Evolutionary conservation across 1,140 invertebrate genomes (phyloP), one percentile per base, ranked within the genome.

Genomic region (Popillia japonica): DNA sequence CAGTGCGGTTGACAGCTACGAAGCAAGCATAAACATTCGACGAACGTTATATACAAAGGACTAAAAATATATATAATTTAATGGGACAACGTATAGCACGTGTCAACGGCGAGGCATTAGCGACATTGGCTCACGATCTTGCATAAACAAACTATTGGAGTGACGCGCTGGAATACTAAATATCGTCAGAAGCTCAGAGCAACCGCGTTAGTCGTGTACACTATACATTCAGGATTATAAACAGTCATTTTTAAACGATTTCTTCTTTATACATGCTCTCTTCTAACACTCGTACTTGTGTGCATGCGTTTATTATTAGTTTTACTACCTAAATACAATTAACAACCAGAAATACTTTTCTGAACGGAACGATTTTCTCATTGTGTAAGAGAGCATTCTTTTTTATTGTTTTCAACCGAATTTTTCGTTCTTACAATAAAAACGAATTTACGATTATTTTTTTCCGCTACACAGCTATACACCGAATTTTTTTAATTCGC

Each of bases 1-100:
- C 79, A 78, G 20, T 80, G 79, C 72, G 79, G 79, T 80, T 80
- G 79, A 80, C 79, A 80, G 79, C 78, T 77, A 80, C 55, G 75
- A 80, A 80, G 77, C 79, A 80, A 80, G 72, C 78, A 75, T 80
- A 74, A 80, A 79, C 75, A 44, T 68, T 59, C 55, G 68, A 72
- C 55, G 78, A 34, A 59, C 44, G 59, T 22, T 79, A 48, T 78
- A 73, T 78, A 77, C 76, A 76, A 44, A 73, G 44, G 76, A 75
- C 80, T 80, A 80, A 80, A 80, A 80, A 80, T 80, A 80, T 78
- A 77, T 64, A 17, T 80, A 79, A 80, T 76, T 79, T 80, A 76
- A 80, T 80, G 78, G 78, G 79, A 75, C 78, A 79, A 64, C 40
- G 78, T 17, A 40, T 44, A 44, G 78, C 80, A 80, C 80, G 80